Base-by-base conservation (phyloP, 2,797 vertebrate species). In the Eulemur albifrons region DNA sequence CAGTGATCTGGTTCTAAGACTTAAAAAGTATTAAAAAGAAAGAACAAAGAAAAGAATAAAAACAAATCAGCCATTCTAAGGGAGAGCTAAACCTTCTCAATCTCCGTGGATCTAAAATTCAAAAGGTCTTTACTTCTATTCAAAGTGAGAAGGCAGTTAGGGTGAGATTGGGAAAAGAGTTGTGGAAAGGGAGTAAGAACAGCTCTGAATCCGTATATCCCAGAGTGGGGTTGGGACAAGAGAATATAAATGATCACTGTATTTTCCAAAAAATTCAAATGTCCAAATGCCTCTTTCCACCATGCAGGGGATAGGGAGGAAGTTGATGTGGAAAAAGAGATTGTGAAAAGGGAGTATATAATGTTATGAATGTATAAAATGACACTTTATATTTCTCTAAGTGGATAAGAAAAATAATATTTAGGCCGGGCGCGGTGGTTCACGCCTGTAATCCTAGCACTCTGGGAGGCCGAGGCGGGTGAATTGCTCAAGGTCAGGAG, bases 1-100 rank as follows among this genome's bases (percentile, higher is more conserved):
- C 38, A 30, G 43, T 72, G 12, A 52, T 72, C 10, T 65, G 20
- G 13, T 72, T 85, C 45, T 65, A 89, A 92, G 90, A 77, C 50
- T 93, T 91, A 79, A 83, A 95, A 83, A 77, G 1, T 43, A 40
- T 30, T 73, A 45, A 82, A 94, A 88, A 70, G 11, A 48, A 82
- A 61, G 7, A 65, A 43, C 72, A 48, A 85, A 69, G 18, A 35
- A 77, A 65, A 93, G 35, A 93, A 87, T 73, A 32, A 38, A 92
- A 76, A 61, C 45, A 93, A 87, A 43, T 82, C 38, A 65, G 13
- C 30, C 63, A 54, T 45, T 63, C 20, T 57, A 79, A 50, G 1
- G 8, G 32, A 63, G 43, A 20, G 50, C 65, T 73, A 59, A 79
- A 61, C 48, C 73, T 77, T 48, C 30, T 63, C 59, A 27, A 32